Percentiles rank a stretch among this genome's conserved stretches.
These are phyloP conservation scores for Mimas tiliae DNA, from an alignment of 2,888 invertebrate species.

Conservation along the genomic window DNA sequence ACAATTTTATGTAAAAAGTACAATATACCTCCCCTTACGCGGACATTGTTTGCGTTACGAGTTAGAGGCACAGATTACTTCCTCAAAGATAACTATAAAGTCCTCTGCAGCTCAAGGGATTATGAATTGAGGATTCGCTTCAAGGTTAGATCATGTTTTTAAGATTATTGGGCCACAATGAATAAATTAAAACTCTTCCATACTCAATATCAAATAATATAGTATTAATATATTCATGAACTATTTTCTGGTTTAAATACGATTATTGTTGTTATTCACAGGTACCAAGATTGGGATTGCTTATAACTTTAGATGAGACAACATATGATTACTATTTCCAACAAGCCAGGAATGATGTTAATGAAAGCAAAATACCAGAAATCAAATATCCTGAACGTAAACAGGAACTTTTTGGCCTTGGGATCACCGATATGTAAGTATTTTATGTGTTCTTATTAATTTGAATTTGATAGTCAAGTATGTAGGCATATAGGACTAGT, in stretches of 20 bases:
- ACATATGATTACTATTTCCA: conserved; percentile 94
- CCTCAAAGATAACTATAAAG: conserved; percentile 86
- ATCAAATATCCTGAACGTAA: conserved; percentile 91
- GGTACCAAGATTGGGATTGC: conserved; percentile 85
- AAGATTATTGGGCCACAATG: neutral
- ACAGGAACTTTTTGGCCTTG: conserved; percentile 91
- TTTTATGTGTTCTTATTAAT: conserved; percentile 12
- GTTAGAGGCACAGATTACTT: conserved; percentile 87
- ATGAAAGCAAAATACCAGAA: conserved; percentile 91
- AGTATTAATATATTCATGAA: neutral
- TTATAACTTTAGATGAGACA: conserved; percentile 88
- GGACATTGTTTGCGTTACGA: conserved; percentile 91
- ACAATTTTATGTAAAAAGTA: conserved; percentile 88
- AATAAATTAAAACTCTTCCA: neutral
- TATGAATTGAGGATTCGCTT: conserved; percentile 92
- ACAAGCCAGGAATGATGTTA: conserved; percentile 92
- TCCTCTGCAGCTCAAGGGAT: conserved; percentile 77
- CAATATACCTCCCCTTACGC: conserved; percentile 90
- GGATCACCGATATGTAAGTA: conserved; percentile 93
- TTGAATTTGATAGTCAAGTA: neutral
- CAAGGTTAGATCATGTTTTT: conserved; percentile 77
- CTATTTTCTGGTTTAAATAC: neutral
- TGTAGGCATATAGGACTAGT: too few relatives aligned
- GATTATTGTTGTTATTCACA: conserved; percentile 37
- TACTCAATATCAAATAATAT: neutral